Conservation (phyloP, 1,140 invertebrate species). For the Anoplolepis gracilipes region DNA sequence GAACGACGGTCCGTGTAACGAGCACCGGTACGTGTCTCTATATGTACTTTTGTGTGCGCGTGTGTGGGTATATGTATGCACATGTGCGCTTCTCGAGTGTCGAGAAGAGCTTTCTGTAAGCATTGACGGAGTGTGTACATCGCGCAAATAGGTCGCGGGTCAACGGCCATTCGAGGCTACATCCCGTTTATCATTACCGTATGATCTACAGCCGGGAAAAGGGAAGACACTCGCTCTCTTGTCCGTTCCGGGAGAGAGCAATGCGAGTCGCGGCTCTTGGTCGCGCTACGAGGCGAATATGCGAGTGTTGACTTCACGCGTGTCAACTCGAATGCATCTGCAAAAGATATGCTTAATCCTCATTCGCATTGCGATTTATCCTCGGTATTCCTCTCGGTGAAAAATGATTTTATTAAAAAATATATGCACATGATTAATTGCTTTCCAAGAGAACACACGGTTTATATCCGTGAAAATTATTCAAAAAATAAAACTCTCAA, state of each 20-base stretch:
- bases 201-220: constrained; percentile 61
- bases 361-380: constrained; percentile 8
- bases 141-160: constrained; percentile 64
- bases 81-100: constrained; percentile 20
- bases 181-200: constrained; percentile 65
- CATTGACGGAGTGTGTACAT: constrained; percentile 63
- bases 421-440: background rate
- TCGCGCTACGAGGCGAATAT: constrained; percentile 35
- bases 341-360: constrained; percentile 21
- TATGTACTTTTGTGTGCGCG: background rate
- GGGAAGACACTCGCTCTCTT: constrained; percentile 45
- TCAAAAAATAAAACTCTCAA: background rate
- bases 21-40: constrained; percentile 32
- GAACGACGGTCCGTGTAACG: constrained; percentile 49
- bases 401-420: background rate
- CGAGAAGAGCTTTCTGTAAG: constrained; percentile 58
- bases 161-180: constrained; percentile 61
- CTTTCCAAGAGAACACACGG: too few species aligned
- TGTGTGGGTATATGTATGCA: background rate
- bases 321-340: background rate
- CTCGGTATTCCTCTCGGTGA: background rate
- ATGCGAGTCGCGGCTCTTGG: constrained; percentile 26
- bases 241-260: constrained; percentile 19
- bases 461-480: too few species aligned
- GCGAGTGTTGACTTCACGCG: constrained; percentile 24